Conservation (phyloP, 2,888 invertebrate genomes). For the Andrena hattorfiana region DNA sequence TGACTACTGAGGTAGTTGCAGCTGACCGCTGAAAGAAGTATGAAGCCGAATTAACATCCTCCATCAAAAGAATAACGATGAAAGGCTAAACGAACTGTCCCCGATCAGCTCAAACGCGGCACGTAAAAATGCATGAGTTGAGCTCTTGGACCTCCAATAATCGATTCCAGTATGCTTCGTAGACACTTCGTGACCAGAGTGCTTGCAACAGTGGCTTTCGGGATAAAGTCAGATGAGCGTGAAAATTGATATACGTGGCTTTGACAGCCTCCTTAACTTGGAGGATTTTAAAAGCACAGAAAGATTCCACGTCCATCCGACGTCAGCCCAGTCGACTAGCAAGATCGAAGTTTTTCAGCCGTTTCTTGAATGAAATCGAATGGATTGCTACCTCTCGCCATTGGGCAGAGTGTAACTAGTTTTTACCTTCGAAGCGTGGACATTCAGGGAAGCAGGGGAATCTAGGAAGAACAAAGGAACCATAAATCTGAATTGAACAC, state of each 20-base stretch:
- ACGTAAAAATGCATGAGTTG: slow-evolving; percentile 2
- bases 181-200: neutral
- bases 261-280: neutral
- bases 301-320: neutral
- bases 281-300: neutral
- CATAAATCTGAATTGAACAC: neutral
- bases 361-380: neutral
- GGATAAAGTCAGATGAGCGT: neutral
- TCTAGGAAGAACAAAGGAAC: neutral
- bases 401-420: neutral
- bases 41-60: neutral
- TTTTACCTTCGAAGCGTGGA: neutral
- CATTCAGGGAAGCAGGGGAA: neutral
- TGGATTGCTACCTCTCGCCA: too few relatives aligned
- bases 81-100: slow-evolving; percentile 19
- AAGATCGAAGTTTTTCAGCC: neutral
- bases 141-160: neutral
- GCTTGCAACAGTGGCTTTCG: slow-evolving; percentile 4
- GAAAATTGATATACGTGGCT: slow-evolving; percentile 3
- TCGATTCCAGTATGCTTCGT: neutral
- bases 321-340: neutral
- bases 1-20: neutral
- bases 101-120: neutral
- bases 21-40: neutral
- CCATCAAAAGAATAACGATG: slow-evolving; percentile 1